Evolutionary conservation across 1,140 invertebrate genomes (phyloP).

Genomic region (Scaptomyza hsui): DNA sequence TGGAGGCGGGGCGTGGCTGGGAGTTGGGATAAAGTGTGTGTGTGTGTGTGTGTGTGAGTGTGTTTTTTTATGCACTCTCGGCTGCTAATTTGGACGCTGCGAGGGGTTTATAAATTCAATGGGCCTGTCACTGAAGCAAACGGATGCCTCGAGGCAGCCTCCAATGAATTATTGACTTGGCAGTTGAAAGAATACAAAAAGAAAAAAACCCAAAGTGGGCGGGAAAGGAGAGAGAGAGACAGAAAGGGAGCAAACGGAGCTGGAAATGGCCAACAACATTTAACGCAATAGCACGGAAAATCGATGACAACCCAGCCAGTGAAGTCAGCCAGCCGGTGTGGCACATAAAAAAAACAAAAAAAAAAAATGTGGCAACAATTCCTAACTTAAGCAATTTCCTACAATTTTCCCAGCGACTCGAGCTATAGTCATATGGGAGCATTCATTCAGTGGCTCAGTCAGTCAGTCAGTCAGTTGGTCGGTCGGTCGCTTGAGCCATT

Average conservation of each 20-base stretch:
- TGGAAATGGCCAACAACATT: slow-evolving; percentile 65
- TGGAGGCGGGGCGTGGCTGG: slow-evolving; percentile 8
- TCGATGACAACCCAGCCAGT: slow-evolving; percentile 68
- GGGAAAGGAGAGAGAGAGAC: no score
- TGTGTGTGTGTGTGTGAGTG: slow-evolving; percentile 8
- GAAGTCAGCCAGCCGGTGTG: slow-evolving; percentile 22
- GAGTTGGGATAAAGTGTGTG: slow-evolving; percentile 23
- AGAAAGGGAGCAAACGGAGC: slow-evolving; percentile 18
- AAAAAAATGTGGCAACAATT: slow-evolving; percentile 78
- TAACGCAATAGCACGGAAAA: slow-evolving; percentile 81
- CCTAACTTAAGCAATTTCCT: slow-evolving; percentile 80
- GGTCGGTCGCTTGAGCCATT: slow-evolving; percentile 37
- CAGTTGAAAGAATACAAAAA: slow-evolving; percentile 7
- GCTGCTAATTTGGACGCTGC: slow-evolving; percentile 68
- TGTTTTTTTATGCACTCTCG: slow-evolving; percentile 27
- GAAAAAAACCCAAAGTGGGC: slow-evolving; percentile 14
- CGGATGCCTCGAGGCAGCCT: slow-evolving; percentile 36
- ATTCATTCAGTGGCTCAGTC: slow-evolving; percentile 46
- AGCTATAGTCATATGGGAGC: slow-evolving; percentile 73
- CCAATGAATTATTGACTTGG: slow-evolving; percentile 77
- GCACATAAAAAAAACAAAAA: slow-evolving; percentile 54
- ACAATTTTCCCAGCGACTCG: slow-evolving; percentile 65
- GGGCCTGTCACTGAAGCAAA: slow-evolving; percentile 58
- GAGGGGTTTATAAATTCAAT: slow-evolving; percentile 63
- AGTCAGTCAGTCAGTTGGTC: slow-evolving; percentile 8